phyloP scores from a whole-genome alignment of 2,113 vertebrate species.

The Emberiza fucata region DNA sequence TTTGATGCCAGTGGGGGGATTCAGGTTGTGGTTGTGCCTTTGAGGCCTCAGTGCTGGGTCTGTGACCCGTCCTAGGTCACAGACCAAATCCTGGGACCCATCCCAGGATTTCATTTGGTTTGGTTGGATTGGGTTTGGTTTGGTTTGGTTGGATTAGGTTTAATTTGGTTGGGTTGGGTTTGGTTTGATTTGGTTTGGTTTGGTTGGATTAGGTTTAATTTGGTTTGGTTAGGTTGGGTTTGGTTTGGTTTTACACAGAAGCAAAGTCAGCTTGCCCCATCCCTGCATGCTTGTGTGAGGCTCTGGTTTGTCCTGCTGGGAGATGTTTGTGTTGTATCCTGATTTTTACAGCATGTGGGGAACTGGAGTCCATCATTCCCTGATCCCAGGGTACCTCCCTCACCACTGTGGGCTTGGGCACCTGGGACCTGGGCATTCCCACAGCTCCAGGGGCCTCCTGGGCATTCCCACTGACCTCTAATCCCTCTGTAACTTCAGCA shows the following conservation, averaged over 20 bases:
- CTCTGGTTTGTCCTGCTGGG: not conserved
- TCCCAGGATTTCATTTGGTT: not conserved
- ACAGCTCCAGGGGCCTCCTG: not conserved
- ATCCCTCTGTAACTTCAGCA: not conserved
- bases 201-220: no score
- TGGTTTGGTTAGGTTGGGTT: no score
- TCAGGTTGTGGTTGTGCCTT: not conserved
- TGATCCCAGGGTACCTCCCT: not conserved
- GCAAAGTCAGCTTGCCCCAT: no score
- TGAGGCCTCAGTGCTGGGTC: not conserved
- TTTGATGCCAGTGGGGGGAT: rapidly evolving
- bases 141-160: no score
- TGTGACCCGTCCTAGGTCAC: not conserved
- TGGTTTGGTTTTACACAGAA: no score
- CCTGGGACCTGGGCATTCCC: not conserved
- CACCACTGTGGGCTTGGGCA: rapidly evolving
- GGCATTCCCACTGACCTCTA: not conserved
- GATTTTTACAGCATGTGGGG: not conserved
- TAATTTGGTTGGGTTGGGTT: no score
- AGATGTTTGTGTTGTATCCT: not conserved
- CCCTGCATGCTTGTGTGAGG: not conserved
- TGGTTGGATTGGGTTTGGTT: no score
- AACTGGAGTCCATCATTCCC: not conserved
- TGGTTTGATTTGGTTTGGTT: no score
- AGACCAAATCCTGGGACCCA: not conserved